These are phyloP conservation scores for Drosophila emarginata DNA, from an alignment of 2,888 invertebrate species.

Conservation along the genomic window DNA sequence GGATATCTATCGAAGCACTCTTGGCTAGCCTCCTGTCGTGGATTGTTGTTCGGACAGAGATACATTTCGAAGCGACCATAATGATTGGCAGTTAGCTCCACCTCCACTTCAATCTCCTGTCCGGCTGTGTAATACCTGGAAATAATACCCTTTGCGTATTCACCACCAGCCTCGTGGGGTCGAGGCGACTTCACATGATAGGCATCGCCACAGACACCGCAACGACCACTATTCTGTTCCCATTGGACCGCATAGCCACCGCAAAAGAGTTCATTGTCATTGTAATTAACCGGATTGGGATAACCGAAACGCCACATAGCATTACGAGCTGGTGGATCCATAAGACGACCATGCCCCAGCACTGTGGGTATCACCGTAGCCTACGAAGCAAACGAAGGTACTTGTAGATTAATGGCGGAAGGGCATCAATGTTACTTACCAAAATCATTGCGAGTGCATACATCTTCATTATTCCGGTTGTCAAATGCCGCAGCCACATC, in stretches of 20 bases:
- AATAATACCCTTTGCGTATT: constrained; percentile 93
- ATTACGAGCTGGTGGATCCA: constrained; percentile 96
- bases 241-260: constrained; percentile 95
- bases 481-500: constrained; percentile 45
- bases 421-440: constrained; percentile 42
- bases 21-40: constrained; percentile 89
- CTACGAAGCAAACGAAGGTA: constrained; percentile 14
- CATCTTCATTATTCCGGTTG: constrained; percentile 32
- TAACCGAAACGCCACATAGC: constrained; percentile 98
- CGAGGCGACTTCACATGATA: constrained; percentile 87
- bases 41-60: constrained; percentile 93
- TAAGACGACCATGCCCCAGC: constrained; percentile 91
- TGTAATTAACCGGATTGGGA: constrained; percentile 96
- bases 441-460: constrained; percentile 41
- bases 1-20: constrained; percentile 93
- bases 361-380: constrained; percentile 78
- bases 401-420: not conserved
- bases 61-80: constrained; percentile 93
- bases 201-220: constrained; percentile 95
- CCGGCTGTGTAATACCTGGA: constrained; percentile 91
- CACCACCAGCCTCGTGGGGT: constrained; percentile 95
- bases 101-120: constrained; percentile 93
- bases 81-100: constrained; percentile 95
- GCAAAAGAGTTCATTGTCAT: constrained; percentile 96
- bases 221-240: constrained; percentile 92